Percentiles rank a stretch among this genome's conserved stretches.
Conservation (phyloP, 2,113 vertebrate species). For the Callocephalon fimbriatum region DNA sequence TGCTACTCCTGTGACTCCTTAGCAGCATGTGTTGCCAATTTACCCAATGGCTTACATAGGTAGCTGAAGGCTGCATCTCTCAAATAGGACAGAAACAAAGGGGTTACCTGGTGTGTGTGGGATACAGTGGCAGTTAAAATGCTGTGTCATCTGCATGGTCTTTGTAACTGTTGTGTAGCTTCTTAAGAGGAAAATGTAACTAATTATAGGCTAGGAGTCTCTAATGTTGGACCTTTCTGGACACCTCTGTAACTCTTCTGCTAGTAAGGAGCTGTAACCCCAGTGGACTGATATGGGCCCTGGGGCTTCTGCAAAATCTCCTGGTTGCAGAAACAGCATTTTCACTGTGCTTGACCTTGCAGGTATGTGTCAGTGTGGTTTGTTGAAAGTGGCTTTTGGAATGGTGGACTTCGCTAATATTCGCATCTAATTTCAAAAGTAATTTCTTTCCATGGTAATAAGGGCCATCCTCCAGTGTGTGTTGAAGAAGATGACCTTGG, state of each 20-base stretch:
- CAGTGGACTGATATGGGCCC: accelerated
- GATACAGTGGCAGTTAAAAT: accelerated
- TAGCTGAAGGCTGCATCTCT: not conserved
- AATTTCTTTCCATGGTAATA: not conserved
- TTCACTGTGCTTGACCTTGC: not conserved
- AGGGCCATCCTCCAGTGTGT: accelerated
- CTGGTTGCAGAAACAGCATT: not conserved
- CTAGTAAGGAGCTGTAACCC: accelerated
- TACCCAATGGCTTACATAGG: not conserved
- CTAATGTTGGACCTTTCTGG: accelerated
- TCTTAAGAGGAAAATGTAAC: accelerated
- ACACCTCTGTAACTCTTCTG: accelerated
- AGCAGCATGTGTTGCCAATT: not conserved
- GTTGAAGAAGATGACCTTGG: not conserved
- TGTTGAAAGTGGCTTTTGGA: not conserved
- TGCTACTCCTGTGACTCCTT: not conserved
- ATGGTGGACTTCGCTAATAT: not conserved
- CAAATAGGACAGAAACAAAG: accelerated
- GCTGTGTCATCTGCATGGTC: accelerated
- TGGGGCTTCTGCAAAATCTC: not conserved
- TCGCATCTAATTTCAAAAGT: not conserved
- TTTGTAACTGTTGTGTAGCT: accelerated
- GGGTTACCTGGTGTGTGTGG: too few species aligned
- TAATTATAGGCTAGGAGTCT: accelerated
- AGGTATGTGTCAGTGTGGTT: not conserved